Evolutionary conservation across 1,140 invertebrate genomes (phyloP).

Genomic region (Drosophila setifemur): DNA sequence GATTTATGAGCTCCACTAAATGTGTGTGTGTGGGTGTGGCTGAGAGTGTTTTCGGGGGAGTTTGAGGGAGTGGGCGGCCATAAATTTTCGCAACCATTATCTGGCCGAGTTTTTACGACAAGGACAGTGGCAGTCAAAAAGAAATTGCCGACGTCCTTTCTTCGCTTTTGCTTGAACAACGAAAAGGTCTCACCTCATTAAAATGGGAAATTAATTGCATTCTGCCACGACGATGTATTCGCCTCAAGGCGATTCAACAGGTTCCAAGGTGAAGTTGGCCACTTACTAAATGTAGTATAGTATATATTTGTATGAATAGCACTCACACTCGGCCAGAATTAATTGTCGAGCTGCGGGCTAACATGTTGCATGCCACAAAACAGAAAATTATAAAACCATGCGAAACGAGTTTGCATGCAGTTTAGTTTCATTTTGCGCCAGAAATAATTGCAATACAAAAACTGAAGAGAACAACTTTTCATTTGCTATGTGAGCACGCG

Average conservation of each 20-base stretch:
- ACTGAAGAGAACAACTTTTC: constrained; percentile 37
- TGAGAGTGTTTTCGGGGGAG: too few species aligned
- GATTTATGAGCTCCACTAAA: constrained; percentile 56
- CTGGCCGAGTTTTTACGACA: constrained; percentile 59
- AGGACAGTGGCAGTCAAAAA: constrained; percentile 47
- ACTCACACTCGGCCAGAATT: constrained; percentile 25
- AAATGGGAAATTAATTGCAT: constrained; percentile 66
- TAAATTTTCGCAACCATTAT: constrained; percentile 60
- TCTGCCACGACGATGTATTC: constrained; percentile 29
- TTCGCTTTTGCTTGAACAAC: constrained; percentile 29
- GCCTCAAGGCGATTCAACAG: constrained; percentile 66
- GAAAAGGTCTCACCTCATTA: constrained; percentile 56
- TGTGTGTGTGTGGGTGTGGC: constrained; percentile 15
- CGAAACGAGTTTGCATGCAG: constrained; percentile 50
- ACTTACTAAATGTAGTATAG: constrained; percentile 20
- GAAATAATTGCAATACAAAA: constrained; percentile 65
- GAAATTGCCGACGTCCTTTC: constrained; percentile 4
- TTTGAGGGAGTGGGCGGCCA: constrained; percentile 31
- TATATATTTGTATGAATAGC: background rate
- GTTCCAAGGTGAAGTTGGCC: constrained; percentile 68
- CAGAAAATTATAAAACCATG: constrained; percentile 8
- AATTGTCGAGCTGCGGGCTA: constrained; percentile 51
- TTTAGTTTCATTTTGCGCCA: constrained; percentile 58
- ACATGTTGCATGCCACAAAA: constrained; percentile 67
- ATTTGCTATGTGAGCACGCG: constrained; percentile 38